A percentile compares a stretch with the other conserved stretches of the same genome.
Evolutionary conservation across 2,113 vertebrate genomes (phyloP).

Genomic region (Zosterops pallidus): DNA sequence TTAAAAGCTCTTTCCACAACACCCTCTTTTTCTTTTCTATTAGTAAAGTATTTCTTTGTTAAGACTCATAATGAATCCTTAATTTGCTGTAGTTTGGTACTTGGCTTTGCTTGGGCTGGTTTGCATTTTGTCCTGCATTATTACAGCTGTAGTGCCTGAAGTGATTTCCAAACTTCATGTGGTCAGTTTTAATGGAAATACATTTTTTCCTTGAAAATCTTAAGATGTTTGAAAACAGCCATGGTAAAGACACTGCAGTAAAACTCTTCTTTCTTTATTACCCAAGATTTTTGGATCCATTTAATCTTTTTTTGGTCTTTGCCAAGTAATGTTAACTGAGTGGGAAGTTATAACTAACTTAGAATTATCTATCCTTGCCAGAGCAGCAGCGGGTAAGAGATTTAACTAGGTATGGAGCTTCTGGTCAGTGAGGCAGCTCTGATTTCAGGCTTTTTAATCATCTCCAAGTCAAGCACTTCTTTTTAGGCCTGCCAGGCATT

Average conservation of each 20-base stretch:
- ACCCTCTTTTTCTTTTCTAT: neutral
- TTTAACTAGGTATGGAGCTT: neutral
- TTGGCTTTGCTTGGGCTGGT: neutral
- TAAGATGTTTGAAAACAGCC: neutral
- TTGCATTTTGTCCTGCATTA: neutral
- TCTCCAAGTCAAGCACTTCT: neutral
- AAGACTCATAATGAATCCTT: neutral
- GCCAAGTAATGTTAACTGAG: neutral
- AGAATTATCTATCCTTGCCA: neutral
- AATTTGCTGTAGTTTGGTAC: neutral
- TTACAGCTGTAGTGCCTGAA: neutral
- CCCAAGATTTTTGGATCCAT: neutral
- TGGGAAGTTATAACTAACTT: neutral
- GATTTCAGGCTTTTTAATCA: neutral
- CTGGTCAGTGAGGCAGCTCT: neutral
- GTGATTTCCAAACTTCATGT: neutral
- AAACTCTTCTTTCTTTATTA: neutral
- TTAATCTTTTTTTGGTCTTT: neutral
- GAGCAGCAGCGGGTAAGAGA: neutral
- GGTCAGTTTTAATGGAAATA: neutral
- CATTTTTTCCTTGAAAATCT: neutral
- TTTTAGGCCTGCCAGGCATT: neutral
- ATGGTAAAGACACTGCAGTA: neutral
- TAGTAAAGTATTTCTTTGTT: conserved; percentile 11
- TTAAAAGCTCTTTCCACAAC: conserved; percentile 25